Percentiles rank a stretch among this genome's conserved stretches.
Evolutionary conservation across 1,140 invertebrate species (phyloP).

Genomic region (Ephestia elutella): DNA sequence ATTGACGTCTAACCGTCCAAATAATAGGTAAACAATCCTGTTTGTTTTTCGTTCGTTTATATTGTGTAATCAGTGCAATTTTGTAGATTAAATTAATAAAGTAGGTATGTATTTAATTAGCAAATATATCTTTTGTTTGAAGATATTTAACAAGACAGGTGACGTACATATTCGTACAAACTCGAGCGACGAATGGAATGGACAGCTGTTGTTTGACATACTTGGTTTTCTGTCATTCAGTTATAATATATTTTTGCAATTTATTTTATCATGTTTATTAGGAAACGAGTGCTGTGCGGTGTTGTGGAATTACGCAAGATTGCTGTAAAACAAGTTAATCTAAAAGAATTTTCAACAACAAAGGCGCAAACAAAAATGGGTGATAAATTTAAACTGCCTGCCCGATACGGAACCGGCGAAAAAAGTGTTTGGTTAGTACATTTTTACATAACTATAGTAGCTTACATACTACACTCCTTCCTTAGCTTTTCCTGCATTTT

Average conservation of each 20-base stretch:
- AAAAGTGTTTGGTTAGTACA: constrained; percentile 75
- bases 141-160: background rate
- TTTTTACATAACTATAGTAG: background rate
- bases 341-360: background rate
- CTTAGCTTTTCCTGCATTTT: too few relatives aligned
- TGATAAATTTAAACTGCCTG: constrained; percentile 76
- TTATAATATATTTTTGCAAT: background rate
- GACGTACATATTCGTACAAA: background rate
- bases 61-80: too few relatives aligned
- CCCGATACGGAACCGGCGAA: constrained; percentile 75
- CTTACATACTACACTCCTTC: too few relatives aligned
- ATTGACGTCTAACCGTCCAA: too few relatives aligned
- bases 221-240: background rate
- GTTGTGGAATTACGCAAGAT: background rate
- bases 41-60: too few relatives aligned
- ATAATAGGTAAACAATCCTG: too few relatives aligned
- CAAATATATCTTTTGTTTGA: background rate
- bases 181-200: background rate
- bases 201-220: background rate
- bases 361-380: constrained; percentile 26
- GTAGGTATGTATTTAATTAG: too few relatives aligned
- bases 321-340: background rate
- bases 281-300: background rate
- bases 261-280: background rate
- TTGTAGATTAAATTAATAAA: too few relatives aligned